A percentile compares a stretch with the other conserved stretches of the same genome.
These are phyloP conservation scores for Heliconius hermathena DNA, from an alignment of 1,140 invertebrate genomes.

Conservation along the genomic window DNA sequence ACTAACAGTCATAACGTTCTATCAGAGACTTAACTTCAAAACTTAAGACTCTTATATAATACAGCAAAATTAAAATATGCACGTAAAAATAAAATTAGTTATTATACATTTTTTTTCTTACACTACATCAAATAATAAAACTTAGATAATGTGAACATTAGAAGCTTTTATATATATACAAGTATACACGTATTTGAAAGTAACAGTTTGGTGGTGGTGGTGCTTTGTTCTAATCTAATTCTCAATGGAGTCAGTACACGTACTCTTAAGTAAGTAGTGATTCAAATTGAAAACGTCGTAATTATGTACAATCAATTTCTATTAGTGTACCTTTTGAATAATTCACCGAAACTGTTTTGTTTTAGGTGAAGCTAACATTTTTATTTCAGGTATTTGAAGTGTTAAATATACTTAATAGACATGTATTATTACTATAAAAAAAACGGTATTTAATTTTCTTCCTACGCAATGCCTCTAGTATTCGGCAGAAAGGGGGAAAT, in stretches of 20 bases:
- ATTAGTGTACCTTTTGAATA: not conserved
- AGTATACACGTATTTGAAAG: not conserved
- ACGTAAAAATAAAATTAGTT: too few relatives aligned
- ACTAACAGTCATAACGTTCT: too few relatives aligned
- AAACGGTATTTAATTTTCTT: too few relatives aligned
- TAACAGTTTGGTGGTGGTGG: not conserved
- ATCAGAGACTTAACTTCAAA: too few relatives aligned
- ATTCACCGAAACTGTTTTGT: not conserved
- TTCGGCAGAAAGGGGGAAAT: too few relatives aligned
- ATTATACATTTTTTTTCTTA: not conserved
- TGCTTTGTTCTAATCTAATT: not conserved
- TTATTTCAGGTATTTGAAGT: not conserved
- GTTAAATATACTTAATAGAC: not conserved
- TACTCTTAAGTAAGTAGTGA: not conserved
- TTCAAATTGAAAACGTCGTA: not conserved
- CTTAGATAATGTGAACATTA: not conserved
- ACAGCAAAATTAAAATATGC: too few relatives aligned
- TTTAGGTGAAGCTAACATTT: not conserved
- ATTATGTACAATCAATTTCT: conserved; percentile 1
- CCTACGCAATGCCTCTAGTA: too few relatives aligned
- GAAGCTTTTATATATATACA: not conserved
- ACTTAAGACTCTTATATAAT: too few relatives aligned
- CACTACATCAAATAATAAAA: not conserved
- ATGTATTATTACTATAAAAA: too few relatives aligned
- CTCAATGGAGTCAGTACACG: not conserved